Evolutionary conservation across 2,113 vertebrate genomes (phyloP), one percentile per base, ranked within the genome.

Genomic region (Boleophthalmus pectinirostris): DNA sequence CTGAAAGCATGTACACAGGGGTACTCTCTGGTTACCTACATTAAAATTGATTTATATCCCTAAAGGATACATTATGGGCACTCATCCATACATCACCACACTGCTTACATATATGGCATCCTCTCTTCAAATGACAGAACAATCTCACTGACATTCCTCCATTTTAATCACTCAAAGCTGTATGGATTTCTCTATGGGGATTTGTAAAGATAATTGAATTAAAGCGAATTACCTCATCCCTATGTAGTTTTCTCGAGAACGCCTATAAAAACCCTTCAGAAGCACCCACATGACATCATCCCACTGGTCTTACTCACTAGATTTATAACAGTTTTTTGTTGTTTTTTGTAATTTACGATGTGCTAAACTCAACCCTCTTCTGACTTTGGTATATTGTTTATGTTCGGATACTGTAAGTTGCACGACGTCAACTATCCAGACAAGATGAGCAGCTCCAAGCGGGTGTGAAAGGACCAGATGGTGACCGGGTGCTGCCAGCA

Each of bases 391-490:
- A 18, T 5, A 49, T 23, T 0, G 10, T 24, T 14, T 24, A 6
- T 60, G 15, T 60, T 25, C 18, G 18, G 58, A 33, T 33, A 61
- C 24, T 61, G 16, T 61, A 16, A 60, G 45, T 69, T 69, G 35
- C 70, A 66, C 25, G 0, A 66, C 15, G 25, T 56, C 24, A 66
- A 70, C 60, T 21, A 66, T 43, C 61, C 68, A 57, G 56, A 45
- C 46, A 43, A 73, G 38, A 45, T 46, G 35, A 60, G 57, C 24
- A 15, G 53, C 21, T 24, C 23, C 24, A 23, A 58, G 12, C 82
- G 69, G 51, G 72, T 79, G 68, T 25, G 70, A 38, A 70, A 80
- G 78, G 77, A 89, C 73, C 90, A 90, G 89, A 89, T 90, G 88
- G 89, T 60, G 82, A 69, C 74, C 70, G 67, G 53, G 38, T 74